These are phyloP conservation scores for Punctoribates punctum DNA, from an alignment of 2,888 invertebrate species.

Conservation along the genomic window DNA sequence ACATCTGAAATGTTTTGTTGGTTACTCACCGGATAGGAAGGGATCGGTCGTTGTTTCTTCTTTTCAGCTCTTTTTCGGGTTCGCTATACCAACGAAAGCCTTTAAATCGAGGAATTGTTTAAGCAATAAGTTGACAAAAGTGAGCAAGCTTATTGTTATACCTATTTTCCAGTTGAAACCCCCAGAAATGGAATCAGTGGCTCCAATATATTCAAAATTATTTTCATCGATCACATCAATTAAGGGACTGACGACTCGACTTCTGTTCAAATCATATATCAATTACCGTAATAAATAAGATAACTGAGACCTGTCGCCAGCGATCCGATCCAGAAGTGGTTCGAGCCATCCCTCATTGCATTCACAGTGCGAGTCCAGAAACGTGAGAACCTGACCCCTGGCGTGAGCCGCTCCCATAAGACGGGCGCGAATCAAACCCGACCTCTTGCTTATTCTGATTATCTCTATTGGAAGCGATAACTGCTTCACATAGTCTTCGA, in stretches of 20 bases:
- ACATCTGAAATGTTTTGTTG: not conserved
- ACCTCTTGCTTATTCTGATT: constrained; percentile 82
- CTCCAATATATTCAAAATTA: constrained; percentile 96
- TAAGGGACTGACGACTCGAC: constrained; percentile 93
- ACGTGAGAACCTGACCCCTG: constrained; percentile 84
- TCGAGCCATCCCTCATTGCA: constrained; percentile 99
- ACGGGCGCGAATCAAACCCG: constrained; percentile 91
- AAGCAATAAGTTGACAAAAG: not conserved
- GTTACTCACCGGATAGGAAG: constrained; percentile 77
- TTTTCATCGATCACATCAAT: constrained; percentile 99
- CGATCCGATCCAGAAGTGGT: constrained; percentile 84
- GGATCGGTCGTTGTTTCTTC: constrained; percentile 86
- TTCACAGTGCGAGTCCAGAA: constrained; percentile 94
- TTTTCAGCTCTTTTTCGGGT: constrained; percentile 90
- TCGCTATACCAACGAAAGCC: constrained; percentile 99
- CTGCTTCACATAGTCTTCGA: constrained; percentile 69
- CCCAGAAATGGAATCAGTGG: constrained; percentile 99
- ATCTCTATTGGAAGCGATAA: constrained; percentile 65
- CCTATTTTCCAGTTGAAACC: constrained; percentile 88
- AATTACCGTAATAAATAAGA: no score
- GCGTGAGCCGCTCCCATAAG: constrained; percentile 89
- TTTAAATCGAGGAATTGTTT: constrained; percentile 56
- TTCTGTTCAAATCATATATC: constrained; percentile 54
- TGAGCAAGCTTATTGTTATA: not conserved
- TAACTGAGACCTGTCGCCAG: constrained; percentile 63